phyloP scores from a whole-genome alignment of 2,113 vertebrate species.

The Ploceus nigricollis region DNA sequence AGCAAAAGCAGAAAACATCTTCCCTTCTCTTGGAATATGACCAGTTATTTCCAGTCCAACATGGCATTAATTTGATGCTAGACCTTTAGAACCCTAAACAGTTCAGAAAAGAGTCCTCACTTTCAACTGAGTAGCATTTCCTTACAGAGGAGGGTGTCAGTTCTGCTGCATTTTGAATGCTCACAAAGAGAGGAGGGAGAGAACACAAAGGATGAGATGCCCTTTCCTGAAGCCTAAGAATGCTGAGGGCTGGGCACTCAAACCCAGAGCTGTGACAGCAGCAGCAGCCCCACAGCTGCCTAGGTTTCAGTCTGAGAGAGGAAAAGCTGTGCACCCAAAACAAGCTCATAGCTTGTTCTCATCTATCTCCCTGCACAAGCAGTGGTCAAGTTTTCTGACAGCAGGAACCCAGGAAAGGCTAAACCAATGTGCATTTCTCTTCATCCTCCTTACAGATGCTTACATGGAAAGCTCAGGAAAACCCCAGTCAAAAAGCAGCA shows the following conservation, averaged over 20 bases:
- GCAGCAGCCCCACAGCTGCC: not conserved
- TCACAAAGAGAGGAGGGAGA: not conserved
- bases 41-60: not conserved
- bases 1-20: not conserved
- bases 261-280: not conserved
- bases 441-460: not conserved
- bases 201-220: accelerated
- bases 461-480: not conserved
- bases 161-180: not conserved
- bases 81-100: not conserved
- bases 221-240: not conserved
- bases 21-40: not conserved
- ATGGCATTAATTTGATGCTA: not conserved
- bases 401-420: not conserved
- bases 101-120: not conserved
- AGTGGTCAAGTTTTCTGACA: not conserved
- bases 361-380: not conserved
- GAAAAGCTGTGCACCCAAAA: not conserved
- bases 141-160: not conserved
- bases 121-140: not conserved
- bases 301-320: not conserved
- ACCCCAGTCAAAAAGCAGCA: not conserved
- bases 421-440: not conserved
- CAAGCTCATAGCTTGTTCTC: not conserved
- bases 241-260: not conserved